These are phyloP conservation scores for Diaperis boleti DNA, from an alignment of 2,888 invertebrate genomes.

Conservation along the genomic window DNA sequence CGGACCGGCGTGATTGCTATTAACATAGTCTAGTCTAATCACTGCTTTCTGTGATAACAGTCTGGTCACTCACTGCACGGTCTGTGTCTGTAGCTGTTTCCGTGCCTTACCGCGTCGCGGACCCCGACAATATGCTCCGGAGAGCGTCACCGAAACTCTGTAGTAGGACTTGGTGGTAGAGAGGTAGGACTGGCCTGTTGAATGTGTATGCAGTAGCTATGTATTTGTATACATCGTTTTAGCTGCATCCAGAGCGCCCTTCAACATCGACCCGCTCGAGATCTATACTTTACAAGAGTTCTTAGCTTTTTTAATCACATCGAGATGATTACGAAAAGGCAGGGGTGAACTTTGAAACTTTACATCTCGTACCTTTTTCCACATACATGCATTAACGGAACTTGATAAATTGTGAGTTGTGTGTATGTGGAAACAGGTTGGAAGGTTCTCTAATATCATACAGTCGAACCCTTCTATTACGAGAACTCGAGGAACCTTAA, in stretches of 20 bases:
- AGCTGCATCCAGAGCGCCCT: constrained; percentile 3
- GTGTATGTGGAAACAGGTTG: too few relatives aligned
- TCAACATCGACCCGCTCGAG: background rate
- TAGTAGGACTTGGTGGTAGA: constrained; percentile 55
- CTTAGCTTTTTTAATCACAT: too few relatives aligned
- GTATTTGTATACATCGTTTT: constrained; percentile 41
- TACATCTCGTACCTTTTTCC: too few relatives aligned
- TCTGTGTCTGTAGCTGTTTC: constrained; percentile 65
- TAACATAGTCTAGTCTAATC: constrained; percentile 55
- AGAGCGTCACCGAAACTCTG: constrained; percentile 41
- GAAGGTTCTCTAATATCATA: too few relatives aligned
- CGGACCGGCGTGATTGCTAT: constrained; percentile 55
- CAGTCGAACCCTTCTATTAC: too few relatives aligned
- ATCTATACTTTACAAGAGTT: constrained; percentile 3
- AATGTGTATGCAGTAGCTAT: constrained; percentile 61
- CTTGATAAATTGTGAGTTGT: too few relatives aligned
- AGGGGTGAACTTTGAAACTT: too few relatives aligned
- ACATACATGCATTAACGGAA: too few relatives aligned
- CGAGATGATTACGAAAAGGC: too few relatives aligned
- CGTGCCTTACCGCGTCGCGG: constrained; percentile 62
- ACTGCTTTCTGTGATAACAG: constrained; percentile 66
- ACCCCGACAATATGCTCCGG: constrained; percentile 52
- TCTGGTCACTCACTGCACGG: constrained; percentile 66
- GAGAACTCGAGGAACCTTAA: too few relatives aligned
- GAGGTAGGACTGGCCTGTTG: constrained; percentile 60